phyloP scores from a whole-genome alignment of 2,888 invertebrate genomes.

The Pegoplata infirma region DNA sequence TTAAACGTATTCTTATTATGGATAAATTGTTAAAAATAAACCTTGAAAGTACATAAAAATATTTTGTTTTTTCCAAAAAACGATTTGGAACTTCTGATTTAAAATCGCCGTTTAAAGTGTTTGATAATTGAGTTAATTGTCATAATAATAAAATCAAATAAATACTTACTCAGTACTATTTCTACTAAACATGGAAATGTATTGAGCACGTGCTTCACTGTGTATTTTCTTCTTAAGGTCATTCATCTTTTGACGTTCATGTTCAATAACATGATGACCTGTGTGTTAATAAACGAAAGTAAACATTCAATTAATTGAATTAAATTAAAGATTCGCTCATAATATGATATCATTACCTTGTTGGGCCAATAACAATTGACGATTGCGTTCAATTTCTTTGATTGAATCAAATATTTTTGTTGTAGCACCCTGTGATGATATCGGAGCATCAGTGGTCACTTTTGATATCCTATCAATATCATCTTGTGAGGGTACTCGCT shows the following conservation, averaged over 20 bases:
- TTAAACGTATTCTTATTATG: no score
- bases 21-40: no score
- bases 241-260: conserved; percentile 91
- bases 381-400: conserved; percentile 92
- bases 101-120: no score
- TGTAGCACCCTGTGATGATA: conserved; percentile 84
- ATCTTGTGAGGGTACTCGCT: conserved; percentile 86
- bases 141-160: no score
- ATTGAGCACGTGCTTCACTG: conserved; percentile 92
- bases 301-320: neutral
- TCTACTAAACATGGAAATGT: conserved; percentile 83
- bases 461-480: conserved; percentile 93
- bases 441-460: conserved; percentile 90
- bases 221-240: conserved; percentile 92
- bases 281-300: neutral
- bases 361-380: conserved; percentile 91
- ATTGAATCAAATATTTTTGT: conserved; percentile 90
- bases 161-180: conserved; percentile 67
- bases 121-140: no score
- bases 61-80: no score
- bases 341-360: conserved; percentile 83
- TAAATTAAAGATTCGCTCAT: neutral
- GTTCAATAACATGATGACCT: conserved; percentile 95
- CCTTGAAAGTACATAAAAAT: no score
- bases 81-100: no score